Evolutionary conservation across 2,797 vertebrate genomes (phyloP).

Genomic region (Neosilurus hyrtlii): DNA sequence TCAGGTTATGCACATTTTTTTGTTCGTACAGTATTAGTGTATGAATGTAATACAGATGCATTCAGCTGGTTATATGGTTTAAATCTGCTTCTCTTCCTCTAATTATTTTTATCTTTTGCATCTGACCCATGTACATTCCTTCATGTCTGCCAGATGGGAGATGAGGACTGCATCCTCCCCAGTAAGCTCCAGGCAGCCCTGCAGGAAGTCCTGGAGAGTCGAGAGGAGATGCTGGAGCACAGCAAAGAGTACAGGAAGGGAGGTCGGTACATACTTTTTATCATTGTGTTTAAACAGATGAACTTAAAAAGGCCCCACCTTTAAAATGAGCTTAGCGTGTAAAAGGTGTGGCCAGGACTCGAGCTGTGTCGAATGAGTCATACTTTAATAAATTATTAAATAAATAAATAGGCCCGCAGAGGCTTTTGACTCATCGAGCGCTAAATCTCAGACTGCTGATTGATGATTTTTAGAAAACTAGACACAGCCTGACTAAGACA

Average conservation of each 20-base stretch:
- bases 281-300: not conserved
- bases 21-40: not conserved
- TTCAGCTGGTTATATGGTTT: not conserved
- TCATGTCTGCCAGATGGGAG: conserved; percentile 77
- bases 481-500: not conserved
- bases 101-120: not conserved
- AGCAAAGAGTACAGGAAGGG: conserved; percentile 57
- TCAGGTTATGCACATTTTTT: not conserved
- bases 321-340: not conserved
- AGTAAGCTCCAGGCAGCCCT: conserved; percentile 93
- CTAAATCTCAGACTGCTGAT: not conserved
- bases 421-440: not conserved
- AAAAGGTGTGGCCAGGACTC: not conserved
- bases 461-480: conserved; percentile 2
- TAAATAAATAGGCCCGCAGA: no score
- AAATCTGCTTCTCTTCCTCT: not conserved
- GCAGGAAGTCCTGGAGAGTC: conserved; percentile 88
- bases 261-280: conserved; percentile 60
- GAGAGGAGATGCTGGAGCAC: conserved; percentile 81
- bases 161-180: conserved; percentile 94
- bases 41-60: not conserved
- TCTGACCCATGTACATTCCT: conserved; percentile 4
- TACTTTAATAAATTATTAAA: not conserved
- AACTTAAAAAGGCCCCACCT: not conserved
- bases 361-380: not conserved